Percentiles rank a stretch among this genome's conserved stretches.
Conservation (phyloP, 2,113 vertebrate species). For the Pogona vitticeps region DNA sequence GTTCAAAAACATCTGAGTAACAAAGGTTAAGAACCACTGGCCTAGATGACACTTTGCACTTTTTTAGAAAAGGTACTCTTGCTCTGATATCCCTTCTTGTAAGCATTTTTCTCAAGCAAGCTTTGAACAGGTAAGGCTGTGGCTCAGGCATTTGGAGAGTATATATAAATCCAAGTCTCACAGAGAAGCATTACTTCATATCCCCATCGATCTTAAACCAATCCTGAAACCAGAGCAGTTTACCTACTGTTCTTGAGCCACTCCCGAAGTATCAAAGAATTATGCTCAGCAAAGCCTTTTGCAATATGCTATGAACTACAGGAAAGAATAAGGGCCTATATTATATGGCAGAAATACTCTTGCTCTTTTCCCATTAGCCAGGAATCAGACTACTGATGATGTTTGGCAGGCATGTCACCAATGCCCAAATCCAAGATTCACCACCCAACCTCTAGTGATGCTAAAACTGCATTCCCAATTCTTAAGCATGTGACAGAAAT, state of each 20-base stretch:
- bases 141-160: not conserved
- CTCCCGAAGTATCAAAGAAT: not conserved
- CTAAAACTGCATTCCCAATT: not conserved
- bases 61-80: not conserved
- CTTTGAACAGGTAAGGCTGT: not conserved
- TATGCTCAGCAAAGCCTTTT: not conserved
- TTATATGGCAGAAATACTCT: conserved; percentile 60
- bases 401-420: not conserved
- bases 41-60: not conserved
- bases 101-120: not conserved
- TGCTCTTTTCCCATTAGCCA: not conserved
- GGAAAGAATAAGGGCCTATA: conserved; percentile 33
- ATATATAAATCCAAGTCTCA: not conserved
- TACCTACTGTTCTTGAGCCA: not conserved
- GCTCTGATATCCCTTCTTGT: not conserved
- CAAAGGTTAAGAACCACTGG: no score
- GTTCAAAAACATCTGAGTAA: no score
- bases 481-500: not conserved
- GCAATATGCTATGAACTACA: not conserved
- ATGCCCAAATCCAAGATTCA: not conserved
- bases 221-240: not conserved
- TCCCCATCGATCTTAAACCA: not conserved
- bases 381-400: not conserved
- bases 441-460: not conserved
- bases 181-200: not conserved